Evolutionary conservation across 2,888 invertebrate genomes (phyloP).

Genomic region (Lithophane leautieri): DNA sequence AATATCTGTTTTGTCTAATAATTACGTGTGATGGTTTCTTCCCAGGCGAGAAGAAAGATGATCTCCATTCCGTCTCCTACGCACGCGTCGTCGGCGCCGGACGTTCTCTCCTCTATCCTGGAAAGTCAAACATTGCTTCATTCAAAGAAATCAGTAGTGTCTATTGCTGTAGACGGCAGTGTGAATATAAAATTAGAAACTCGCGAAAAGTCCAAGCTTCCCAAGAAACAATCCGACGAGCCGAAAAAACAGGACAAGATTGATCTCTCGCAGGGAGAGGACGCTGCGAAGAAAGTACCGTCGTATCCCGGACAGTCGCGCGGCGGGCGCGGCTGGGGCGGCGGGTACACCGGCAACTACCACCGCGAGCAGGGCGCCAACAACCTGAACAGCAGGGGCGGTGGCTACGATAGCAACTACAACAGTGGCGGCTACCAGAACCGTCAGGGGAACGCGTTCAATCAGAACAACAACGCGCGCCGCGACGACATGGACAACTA

Average conservation of each 20-base stretch:
- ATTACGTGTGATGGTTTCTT: constrained; percentile 25
- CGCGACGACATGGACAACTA: constrained; percentile 72
- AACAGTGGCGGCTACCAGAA: constrained; percentile 63
- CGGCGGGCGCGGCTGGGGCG: constrained; percentile 86
- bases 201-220: constrained; percentile 30
- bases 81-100: constrained; percentile 86
- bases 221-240: constrained; percentile 33
- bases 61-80: constrained; percentile 82
- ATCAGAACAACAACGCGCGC: constrained; percentile 67
- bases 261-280: constrained; percentile 74
- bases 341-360: constrained; percentile 79
- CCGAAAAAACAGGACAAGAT: constrained; percentile 64
- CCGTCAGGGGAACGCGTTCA: constrained; percentile 66
- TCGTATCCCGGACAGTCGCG: constrained; percentile 92
- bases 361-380: constrained; percentile 84
- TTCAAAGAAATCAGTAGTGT: constrained; percentile 91
- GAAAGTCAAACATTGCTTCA: constrained; percentile 93
- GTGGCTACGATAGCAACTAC: constrained; percentile 80
- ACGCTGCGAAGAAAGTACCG: constrained; percentile 88
- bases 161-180: constrained; percentile 91
- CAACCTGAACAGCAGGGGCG: constrained; percentile 89
- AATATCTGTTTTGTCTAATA: neutral
- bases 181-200: constrained; percentile 87
- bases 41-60: constrained; percentile 88
- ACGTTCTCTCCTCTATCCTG: constrained; percentile 93